phyloP scores from a whole-genome alignment of 35 echinoderm and acorn worm species.

The Ptychodera flava region DNA sequence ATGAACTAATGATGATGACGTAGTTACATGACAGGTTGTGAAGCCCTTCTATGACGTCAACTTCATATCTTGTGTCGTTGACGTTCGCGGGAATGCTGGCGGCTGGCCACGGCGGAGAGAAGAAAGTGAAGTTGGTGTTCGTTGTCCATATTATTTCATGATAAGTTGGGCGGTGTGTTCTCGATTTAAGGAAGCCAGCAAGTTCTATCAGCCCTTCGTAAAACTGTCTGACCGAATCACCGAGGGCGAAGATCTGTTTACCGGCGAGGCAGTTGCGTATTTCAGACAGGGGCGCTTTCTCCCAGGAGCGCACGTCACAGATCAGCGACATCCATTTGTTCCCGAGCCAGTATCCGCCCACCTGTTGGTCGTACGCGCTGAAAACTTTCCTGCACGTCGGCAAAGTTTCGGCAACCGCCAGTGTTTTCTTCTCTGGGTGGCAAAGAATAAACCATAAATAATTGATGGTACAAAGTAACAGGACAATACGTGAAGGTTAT shows the following conservation, averaged over 20 bases:
- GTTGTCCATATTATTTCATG: neutral
- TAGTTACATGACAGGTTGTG: conserved; percentile 10
- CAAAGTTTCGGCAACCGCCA: no score
- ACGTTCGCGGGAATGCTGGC: neutral
- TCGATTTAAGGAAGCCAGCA: neutral
- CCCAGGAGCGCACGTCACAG: neutral
- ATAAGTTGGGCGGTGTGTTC: neutral
- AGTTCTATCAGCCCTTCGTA: neutral
- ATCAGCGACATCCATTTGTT: neutral
- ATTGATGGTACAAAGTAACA: no score
- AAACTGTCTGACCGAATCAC: conserved; percentile 15
- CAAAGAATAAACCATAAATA: no score
- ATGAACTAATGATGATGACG: conserved; percentile 35
- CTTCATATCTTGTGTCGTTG: conserved; percentile 13
- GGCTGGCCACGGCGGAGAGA: neutral
- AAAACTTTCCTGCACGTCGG: neutral
- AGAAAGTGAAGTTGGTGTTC: neutral
- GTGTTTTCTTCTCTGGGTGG: no score
- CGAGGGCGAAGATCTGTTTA: conserved; percentile 23
- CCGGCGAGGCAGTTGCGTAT: neutral
- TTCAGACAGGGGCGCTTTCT: neutral
- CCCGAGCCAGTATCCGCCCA: neutral
- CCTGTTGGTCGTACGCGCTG: neutral
- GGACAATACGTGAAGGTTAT: no score
- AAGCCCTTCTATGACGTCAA: conserved; percentile 27